These are phyloP conservation scores for Ceratothoa steindachneri DNA, from an alignment of 2,888 invertebrate genomes.

Conservation along the genomic window DNA sequence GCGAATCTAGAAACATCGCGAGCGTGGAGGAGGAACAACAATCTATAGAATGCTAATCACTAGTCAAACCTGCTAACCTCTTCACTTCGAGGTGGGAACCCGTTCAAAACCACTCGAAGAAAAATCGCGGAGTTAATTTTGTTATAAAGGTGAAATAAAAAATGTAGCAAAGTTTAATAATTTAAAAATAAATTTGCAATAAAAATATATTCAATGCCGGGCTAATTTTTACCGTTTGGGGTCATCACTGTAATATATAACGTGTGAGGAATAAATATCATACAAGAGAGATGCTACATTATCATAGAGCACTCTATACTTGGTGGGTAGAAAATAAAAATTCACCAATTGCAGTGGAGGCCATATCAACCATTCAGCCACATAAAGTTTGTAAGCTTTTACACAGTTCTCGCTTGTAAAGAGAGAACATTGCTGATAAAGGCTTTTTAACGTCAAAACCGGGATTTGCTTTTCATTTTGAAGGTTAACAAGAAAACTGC, in stretches of 20 bases:
- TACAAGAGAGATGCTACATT: slow-evolving; percentile 78
- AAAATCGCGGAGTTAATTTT: too few species aligned
- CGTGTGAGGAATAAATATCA: slow-evolving; percentile 77
- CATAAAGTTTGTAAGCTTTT: slow-evolving; percentile 61
- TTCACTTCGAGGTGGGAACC: too few species aligned
- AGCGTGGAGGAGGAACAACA: too few species aligned
- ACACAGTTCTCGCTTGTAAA: slow-evolving; percentile 1
- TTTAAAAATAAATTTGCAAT: too few species aligned
- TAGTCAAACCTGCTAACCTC: too few species aligned
- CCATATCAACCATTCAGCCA: slow-evolving; percentile 88
- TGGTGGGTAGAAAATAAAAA: slow-evolving; percentile 77
- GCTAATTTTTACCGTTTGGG: too few species aligned
- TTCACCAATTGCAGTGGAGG: slow-evolving; percentile 89
- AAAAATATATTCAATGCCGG: too few species aligned
- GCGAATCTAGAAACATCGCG: too few species aligned
- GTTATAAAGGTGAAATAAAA: too few species aligned
- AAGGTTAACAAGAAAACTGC: background rate
- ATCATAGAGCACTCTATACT: slow-evolving; percentile 79
- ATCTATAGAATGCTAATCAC: too few species aligned
- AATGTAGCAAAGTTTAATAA: too few species aligned
- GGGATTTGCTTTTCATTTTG: background rate
- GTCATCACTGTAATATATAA: slow-evolving; percentile 52
- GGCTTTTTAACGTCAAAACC: background rate
- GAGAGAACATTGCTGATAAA: background rate
- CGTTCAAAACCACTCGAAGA: too few species aligned